Base-by-base conservation (phyloP, 2,888 invertebrate genomes). In the Xanthorhoe designata region DNA sequence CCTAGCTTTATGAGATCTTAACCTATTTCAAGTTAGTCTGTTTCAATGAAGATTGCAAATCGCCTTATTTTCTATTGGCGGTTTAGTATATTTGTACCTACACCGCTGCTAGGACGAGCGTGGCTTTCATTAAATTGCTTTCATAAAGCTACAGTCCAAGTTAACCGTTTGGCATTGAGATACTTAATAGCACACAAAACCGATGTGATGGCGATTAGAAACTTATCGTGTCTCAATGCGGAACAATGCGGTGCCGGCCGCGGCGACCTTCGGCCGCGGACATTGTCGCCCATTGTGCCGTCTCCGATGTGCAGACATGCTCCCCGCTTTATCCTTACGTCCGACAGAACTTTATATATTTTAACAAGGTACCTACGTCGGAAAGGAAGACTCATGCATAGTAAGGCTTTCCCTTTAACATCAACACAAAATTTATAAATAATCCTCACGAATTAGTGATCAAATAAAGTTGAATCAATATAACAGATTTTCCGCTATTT, bases 401-500 rank as follows among this genome's bases (percentile, higher is more conserved):
- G 35, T 38, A 38, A 9, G 3, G 10, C 10, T 10, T 38, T 38
- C 7, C 38, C 1, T 38, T 38, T 38, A 38, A 2, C 9, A 38
- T 38, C 10, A 13, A 38, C 38, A 38, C 38, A 38, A 38, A 2
- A 8, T 7, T 1, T 38, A 24, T 38, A 2, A 13, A 38, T 38
- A 2, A 38, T 38, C 38, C 38, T 38, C 38, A 13, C 38, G 13
- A 42, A 42, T 42, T 35, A 55, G 29, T 42, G 15, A 49, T 56
- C 38, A 32, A 54, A 47, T 24, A 3, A 47, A 18, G 4, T 54
- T 2, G 6, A 54, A 54, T 52, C 2, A 53, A 61, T 35, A 42
- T 42, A 55, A 57, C 45, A 24, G 24, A 56, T 50, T 55, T 52
- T 64, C 61, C 64, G 61, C 61, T 51, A 55, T 61, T 51, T 51